Conservation (phyloP, 2,113 vertebrate genomes). For the Hypanus sabinus region DNA sequence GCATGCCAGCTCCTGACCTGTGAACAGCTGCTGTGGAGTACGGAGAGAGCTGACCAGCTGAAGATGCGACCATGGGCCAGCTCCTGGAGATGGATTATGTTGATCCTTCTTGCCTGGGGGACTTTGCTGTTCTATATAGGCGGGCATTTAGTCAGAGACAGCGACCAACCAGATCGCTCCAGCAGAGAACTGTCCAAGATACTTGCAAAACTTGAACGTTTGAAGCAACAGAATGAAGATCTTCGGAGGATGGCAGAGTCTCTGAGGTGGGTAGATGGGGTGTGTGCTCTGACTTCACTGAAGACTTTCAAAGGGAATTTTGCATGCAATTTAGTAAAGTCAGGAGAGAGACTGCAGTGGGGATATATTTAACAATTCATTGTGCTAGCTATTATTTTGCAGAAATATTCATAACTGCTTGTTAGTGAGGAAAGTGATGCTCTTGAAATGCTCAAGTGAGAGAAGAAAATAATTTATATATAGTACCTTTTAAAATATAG, state of each 20-base stretch:
- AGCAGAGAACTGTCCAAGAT: slow-evolving; percentile 95
- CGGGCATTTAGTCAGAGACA: slow-evolving; percentile 91
- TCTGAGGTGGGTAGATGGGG: slow-evolving; percentile 69
- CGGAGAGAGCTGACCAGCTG: slow-evolving; percentile 58
- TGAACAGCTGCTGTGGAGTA: slow-evolving; percentile 51
- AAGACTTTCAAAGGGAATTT: not conserved
- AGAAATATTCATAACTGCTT: not conserved
- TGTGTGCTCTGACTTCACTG: not conserved
- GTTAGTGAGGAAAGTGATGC: not conserved
- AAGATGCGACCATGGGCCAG: slow-evolving; percentile 98
- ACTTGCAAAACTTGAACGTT: slow-evolving; percentile 89
- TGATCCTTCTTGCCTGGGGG: slow-evolving; percentile 96
- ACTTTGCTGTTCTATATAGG: slow-evolving; percentile 96
- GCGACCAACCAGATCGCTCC: slow-evolving; percentile 87
- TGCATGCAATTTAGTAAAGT: not conserved
- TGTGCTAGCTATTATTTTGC: not conserved
- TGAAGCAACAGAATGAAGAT: slow-evolving; percentile 98
- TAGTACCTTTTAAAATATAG: not conserved
- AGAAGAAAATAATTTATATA: no score
- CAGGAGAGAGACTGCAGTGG: not conserved
- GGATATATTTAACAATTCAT: not conserved
- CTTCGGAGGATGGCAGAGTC: slow-evolving; percentile 93
- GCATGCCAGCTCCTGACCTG: slow-evolving; percentile 53
- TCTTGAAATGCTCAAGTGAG: not conserved
- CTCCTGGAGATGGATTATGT: slow-evolving; percentile 98